phyloP scores from a whole-genome alignment of 2,797 vertebrate species.

The Mormyrops boulengeri region DNA sequence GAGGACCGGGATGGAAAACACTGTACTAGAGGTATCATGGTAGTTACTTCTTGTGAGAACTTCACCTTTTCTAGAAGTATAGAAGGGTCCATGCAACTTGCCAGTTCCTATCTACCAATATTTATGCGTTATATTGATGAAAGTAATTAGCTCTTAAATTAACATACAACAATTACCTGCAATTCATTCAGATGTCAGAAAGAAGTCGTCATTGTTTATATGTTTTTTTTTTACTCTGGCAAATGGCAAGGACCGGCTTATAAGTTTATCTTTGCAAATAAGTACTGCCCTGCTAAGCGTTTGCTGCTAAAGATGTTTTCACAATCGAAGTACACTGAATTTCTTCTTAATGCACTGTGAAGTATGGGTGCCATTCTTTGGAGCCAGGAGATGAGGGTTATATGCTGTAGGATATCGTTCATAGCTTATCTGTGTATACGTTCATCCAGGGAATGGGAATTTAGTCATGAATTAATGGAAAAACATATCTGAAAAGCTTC shows the following conservation, averaged over 20 bases:
- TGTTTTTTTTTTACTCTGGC: conserved; percentile 10
- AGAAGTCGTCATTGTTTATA: background rate
- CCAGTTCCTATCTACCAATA: conserved; percentile 12
- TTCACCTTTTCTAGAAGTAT: background rate
- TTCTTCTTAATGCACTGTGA: conserved; percentile 77
- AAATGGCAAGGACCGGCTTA: conserved; percentile 17
- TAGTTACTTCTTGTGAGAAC: conserved; percentile 17
- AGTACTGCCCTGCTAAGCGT: conserved; percentile 25
- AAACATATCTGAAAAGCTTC: background rate
- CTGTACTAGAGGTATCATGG: conserved; percentile 36
- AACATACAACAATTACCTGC: background rate
- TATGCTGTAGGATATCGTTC: conserved; percentile 43
- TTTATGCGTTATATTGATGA: background rate
- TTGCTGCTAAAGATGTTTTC: conserved; percentile 33
- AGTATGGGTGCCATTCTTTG: conserved; percentile 54
- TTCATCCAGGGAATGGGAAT: conserved; percentile 45
- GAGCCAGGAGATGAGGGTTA: conserved; percentile 54
- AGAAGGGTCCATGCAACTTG: conserved; percentile 16
- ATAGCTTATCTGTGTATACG: conserved; percentile 42
- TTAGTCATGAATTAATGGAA: conserved; percentile 9
- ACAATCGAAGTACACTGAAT: conserved; percentile 71
- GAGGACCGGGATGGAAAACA: conserved; percentile 45
- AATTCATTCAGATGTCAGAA: conserved; percentile 1
- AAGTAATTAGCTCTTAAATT: background rate
- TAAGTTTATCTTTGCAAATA: conserved; percentile 36